Base-by-base conservation (phyloP, 2,797 vertebrate genomes). In the Hephaestus fuliginosus region DNA sequence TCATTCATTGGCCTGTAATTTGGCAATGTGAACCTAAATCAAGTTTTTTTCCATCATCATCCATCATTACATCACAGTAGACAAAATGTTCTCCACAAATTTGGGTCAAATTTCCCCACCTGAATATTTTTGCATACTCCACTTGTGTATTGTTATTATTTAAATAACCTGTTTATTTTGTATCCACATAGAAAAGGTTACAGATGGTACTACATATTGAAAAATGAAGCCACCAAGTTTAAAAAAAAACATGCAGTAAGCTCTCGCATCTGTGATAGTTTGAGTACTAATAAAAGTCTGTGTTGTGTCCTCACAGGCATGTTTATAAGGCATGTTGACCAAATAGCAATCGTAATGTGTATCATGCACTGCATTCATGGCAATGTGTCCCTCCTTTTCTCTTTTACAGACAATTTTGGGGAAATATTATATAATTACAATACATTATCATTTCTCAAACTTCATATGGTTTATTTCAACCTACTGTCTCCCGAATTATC, bases 401-500 rank as follows among this genome's bases (percentile, higher is more conserved):
- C 30, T 57, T 60, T 75, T 11, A 60, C 22, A 52, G 12, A 51
- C 7, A 28, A 28, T 51, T 33, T 13, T 15, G n/a, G 30, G 33
- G 63, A 43, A 49, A 28, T 60, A 63, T 10, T 28, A 12, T 46
- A 36, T 17, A 25, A n/a, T 20, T 0, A 56, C 5, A 51, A 14
- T 10, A 62, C 0, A 20, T 14, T 3, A 67, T 22, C 20, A 36
- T 51, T 51, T 73, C 6, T 28, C 14, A 30, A 17, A 18, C 30
- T 68, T 30, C 28, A 10, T 52, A 2, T 20, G 3, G 5, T 0
- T 74, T 5, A 0, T 48, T 55, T 51, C 1, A 57, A 82, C 85
- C 53, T 82, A 95, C 95, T 83, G 7, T 78, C 0, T 92, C 49
- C 49, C 5, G 71, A 64, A 95, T 2, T 1, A 2, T 0, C 4